These are phyloP conservation scores for Tragulus kanchil DNA, from an alignment of 2,113 vertebrate species.

Conservation along the genomic window DNA sequence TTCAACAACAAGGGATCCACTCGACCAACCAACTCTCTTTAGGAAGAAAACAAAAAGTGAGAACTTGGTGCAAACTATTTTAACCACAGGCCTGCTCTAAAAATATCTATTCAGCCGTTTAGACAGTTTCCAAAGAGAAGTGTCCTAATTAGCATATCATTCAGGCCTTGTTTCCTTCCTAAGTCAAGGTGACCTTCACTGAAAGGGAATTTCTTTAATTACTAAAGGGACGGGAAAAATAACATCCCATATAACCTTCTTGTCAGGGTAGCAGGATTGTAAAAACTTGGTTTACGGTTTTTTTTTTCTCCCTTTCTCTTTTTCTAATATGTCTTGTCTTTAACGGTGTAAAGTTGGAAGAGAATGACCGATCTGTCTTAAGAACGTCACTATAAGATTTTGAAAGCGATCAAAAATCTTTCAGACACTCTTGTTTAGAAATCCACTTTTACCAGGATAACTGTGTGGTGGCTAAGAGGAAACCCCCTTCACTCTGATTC, in stretches of 20 bases:
- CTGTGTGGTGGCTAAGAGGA: conserved; percentile 23
- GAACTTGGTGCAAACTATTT: conserved; percentile 84
- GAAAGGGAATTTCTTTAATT: conserved; percentile 69
- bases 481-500: conserved; percentile 62
- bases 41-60: conserved; percentile 35
- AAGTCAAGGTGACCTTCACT: conserved; percentile 82
- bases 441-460: conserved; percentile 44
- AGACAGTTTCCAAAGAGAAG: conserved; percentile 76
- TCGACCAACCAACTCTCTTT: conserved; percentile 93
- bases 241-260: background rate
- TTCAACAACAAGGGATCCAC: conserved; percentile 95
- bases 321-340: background rate
- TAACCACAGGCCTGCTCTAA: conserved; percentile 72
- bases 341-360: background rate
- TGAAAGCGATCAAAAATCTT: background rate
- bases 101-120: conserved; percentile 75
- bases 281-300: background rate
- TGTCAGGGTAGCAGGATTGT: background rate
- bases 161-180: conserved; percentile 74
- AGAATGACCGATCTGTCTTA: background rate
- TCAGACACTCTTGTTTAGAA: background rate
- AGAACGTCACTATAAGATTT: background rate
- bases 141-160: conserved; percentile 75
- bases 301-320: background rate
- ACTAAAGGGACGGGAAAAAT: background rate